Percentiles rank a stretch among this genome's conserved stretches.
phyloP scores from a whole-genome alignment of 2,888 invertebrate genomes.

The Cecidostiba fungosa region DNA sequence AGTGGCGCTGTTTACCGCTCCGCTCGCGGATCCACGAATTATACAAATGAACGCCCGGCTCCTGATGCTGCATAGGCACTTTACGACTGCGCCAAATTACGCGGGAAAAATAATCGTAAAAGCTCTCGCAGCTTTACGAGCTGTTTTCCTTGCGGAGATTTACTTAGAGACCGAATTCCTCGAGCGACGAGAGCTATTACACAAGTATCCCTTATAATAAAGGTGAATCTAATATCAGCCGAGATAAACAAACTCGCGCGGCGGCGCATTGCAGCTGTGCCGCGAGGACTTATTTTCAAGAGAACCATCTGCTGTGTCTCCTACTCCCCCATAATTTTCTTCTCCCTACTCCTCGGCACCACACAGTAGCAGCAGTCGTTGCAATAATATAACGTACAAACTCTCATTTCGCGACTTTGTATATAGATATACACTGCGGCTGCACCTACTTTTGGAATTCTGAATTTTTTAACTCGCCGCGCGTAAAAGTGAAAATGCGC shows the following conservation, averaged over 20 bases:
- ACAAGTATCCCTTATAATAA: neutral
- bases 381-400: neutral
- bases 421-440: neutral
- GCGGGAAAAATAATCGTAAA: neutral
- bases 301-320: slow-evolving; percentile 36
- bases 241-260: neutral
- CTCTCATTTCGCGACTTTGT: neutral
- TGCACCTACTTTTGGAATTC: neutral
- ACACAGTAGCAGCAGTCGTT: neutral
- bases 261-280: neutral
- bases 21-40: neutral
- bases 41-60: neutral
- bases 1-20: neutral
- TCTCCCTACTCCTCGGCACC: neutral
- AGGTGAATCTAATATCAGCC: neutral
- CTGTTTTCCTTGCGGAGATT: neutral
- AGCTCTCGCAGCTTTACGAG: neutral
- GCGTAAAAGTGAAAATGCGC: slow-evolving; percentile 38
- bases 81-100: neutral
- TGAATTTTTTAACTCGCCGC: slow-evolving; percentile 14
- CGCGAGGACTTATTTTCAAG: neutral
- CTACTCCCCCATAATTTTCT: slow-evolving; percentile 54
- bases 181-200: no score
- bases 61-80: neutral
- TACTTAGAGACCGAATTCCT: neutral